Percentiles rank a stretch among this genome's conserved stretches.
These are phyloP conservation scores for Pseudolaguvia tuberculata DNA, from an alignment of 2,113 vertebrate species.

Conservation along the genomic window DNA sequence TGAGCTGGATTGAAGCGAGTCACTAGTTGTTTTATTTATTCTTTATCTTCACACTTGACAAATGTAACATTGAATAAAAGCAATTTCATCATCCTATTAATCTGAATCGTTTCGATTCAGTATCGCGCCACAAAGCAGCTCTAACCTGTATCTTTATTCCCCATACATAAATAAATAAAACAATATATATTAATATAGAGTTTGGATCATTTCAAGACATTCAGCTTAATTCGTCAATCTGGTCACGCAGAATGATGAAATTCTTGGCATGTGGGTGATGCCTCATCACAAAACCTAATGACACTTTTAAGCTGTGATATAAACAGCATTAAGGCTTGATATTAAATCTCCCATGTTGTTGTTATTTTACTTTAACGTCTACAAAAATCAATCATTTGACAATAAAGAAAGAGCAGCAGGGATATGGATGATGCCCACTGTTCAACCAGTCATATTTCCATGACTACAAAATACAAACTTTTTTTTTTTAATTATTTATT, in stretches of 20 bases:
- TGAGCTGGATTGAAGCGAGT: neutral
- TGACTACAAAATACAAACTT: too few relatives aligned
- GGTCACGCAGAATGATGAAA: neutral
- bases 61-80: neutral
- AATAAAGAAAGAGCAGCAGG: neutral
- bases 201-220: neutral
- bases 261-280: too few relatives aligned
- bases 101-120: neutral
- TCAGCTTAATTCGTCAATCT: neutral
- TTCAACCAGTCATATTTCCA: neutral
- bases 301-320: neutral
- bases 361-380: neutral
- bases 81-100: neutral
- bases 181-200: neutral
- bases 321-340: neutral
- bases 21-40: neutral
- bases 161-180: neutral
- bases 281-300: neutral
- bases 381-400: neutral
- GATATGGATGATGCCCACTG: neutral
- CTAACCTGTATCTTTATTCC: neutral
- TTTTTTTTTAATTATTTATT: too few relatives aligned
- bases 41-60: neutral
- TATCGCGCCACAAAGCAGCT: neutral
- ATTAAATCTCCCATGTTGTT: neutral